These are phyloP conservation scores for Egretta garzetta DNA, from an alignment of 2,113 vertebrate species.

Conservation along the genomic window DNA sequence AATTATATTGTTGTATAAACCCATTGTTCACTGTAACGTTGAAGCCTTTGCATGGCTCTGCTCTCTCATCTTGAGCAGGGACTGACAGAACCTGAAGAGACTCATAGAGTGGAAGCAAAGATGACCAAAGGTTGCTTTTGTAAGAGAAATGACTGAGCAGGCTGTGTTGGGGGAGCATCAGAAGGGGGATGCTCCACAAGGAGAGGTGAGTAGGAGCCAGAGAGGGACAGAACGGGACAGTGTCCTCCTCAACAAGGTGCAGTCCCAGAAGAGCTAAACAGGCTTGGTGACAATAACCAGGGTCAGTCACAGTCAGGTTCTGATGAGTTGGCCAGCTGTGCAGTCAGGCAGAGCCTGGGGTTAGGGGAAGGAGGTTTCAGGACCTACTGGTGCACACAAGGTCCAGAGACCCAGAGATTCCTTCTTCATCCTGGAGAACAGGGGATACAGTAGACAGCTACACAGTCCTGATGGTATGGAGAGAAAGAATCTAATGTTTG, in stretches of 20 bases:
- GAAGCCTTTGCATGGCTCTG: not conserved
- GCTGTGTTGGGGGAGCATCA: not conserved
- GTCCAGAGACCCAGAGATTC: not conserved
- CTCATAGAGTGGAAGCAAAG: not conserved
- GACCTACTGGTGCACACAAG: fast-evolving
- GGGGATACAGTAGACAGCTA: not conserved
- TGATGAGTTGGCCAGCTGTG: not conserved
- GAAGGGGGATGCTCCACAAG: not conserved
- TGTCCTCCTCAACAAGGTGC: not conserved
- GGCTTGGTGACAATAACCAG: not conserved
- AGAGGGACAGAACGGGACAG: not conserved
- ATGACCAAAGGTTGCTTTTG: not conserved
- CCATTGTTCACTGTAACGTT: not conserved
- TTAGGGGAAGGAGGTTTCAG: not conserved
- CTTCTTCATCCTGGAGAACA: not conserved
- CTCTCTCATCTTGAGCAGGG: fast-evolving
- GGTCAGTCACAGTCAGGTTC: not conserved
- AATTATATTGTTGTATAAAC: not conserved
- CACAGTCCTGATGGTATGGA: not conserved
- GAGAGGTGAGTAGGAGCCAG: not conserved
- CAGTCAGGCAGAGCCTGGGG: not conserved
- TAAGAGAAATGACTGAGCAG: not conserved
- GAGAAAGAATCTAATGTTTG: not conserved
- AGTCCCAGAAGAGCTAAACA: not conserved
- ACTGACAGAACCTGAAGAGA: not conserved